Conservation (phyloP, 2,797 vertebrate genomes). For the Cyclopterus lumpus region DNA sequence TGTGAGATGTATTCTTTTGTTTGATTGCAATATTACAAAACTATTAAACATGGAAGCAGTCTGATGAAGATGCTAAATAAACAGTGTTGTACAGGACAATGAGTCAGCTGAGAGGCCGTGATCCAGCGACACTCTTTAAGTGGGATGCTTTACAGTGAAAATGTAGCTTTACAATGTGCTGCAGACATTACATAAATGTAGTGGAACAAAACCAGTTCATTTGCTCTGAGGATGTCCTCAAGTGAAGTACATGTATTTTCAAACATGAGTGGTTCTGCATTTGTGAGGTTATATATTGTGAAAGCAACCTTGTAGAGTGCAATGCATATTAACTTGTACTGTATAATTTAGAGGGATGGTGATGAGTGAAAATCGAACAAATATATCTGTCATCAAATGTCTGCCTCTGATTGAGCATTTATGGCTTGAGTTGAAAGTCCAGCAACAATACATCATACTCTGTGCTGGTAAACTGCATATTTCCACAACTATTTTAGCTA, state of each 20-base stretch:
- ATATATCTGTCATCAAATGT: not conserved
- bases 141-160: conserved; percentile 24
- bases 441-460: conserved; percentile 17
- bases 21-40: conserved; percentile 50
- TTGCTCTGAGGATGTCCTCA: conserved; percentile 35
- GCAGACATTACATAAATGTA: conserved; percentile 51
- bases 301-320: not conserved
- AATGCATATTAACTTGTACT: not conserved
- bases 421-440: conserved; percentile 11
- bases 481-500: conserved; percentile 50
- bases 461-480: conserved; percentile 27
- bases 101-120: conserved; percentile 25
- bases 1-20: conserved; percentile 37
- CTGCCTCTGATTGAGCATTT: not conserved
- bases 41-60: conserved; percentile 14
- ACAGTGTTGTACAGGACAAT: not conserved
- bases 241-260: conserved; percentile 28
- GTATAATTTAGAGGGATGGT: not conserved
- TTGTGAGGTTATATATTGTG: conserved; percentile 14
- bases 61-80: conserved; percentile 45
- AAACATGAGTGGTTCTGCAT: not conserved
- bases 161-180: conserved; percentile 14
- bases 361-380: not conserved
- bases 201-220: conserved; percentile 29
- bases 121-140: conserved; percentile 23